Percentiles rank a stretch among this genome's conserved stretches.
Conservation (phyloP, 2,113 vertebrate species). For the Spea multiplicata region DNA sequence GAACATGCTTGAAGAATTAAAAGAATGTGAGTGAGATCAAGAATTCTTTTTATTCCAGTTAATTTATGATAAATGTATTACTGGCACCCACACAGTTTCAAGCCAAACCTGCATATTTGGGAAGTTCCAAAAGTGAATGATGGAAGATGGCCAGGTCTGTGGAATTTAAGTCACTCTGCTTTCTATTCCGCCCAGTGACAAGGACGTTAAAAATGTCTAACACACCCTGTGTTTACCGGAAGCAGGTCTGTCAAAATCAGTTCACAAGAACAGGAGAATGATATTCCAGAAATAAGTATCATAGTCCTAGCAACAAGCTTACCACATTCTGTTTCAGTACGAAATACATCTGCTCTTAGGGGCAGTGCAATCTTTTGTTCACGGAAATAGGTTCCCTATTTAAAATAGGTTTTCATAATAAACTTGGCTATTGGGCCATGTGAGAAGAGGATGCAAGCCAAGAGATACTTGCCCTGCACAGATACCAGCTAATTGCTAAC, state of each 20-base stretch:
- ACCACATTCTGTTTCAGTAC: too few relatives aligned
- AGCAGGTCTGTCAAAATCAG: not conserved
- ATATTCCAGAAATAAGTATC: too few relatives aligned
- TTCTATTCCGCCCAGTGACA: conserved; percentile 38
- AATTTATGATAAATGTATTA: conserved; percentile 47
- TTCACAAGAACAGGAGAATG: not conserved
- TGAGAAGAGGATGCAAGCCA: not conserved
- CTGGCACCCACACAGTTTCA: conserved; percentile 34
- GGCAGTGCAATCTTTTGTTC: too few relatives aligned
- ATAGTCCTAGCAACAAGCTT: too few relatives aligned
- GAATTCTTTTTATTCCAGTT: conserved; percentile 48
- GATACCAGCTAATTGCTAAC: not conserved
- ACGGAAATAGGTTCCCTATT: too few relatives aligned
- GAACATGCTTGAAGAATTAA: conserved; percentile 50
- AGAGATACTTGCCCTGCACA: not conserved
- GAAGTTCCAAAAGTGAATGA: conserved; percentile 17
- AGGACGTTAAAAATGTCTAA: conserved; percentile 24
- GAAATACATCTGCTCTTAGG: too few relatives aligned
- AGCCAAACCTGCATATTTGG: conserved; percentile 33
- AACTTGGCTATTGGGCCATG: not conserved
- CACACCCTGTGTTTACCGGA: conserved; percentile 13
- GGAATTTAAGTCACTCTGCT: conserved; percentile 44
- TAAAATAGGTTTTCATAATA: too few relatives aligned
- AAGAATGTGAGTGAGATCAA: conserved; percentile 49
- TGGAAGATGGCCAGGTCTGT: conserved; percentile 42